A percentile compares a stretch with the other conserved stretches of the same genome.
Evolutionary conservation across 2,113 vertebrate genomes (phyloP).

Genomic region (Hemibagrus wyckioides): DNA sequence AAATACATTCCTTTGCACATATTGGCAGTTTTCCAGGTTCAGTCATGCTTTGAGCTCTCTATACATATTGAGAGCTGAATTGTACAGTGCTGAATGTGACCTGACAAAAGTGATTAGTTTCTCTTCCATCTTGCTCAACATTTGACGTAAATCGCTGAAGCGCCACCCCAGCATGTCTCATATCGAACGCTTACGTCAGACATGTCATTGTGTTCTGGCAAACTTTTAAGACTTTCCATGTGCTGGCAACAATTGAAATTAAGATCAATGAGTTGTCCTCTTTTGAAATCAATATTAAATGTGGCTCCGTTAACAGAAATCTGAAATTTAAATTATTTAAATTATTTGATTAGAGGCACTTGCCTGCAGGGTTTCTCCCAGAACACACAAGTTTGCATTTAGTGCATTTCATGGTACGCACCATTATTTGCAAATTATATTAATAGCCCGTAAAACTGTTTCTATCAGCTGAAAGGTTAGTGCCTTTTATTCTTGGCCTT

Average conservation of each 20-base stretch:
- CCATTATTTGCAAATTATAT: not conserved
- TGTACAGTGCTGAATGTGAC: not conserved
- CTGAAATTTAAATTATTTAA: not conserved
- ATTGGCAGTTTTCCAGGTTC: not conserved
- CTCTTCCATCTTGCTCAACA: not conserved
- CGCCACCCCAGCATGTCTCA: not conserved
- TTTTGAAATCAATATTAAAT: not conserved
- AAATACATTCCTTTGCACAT: not conserved
- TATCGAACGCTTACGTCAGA: not conserved
- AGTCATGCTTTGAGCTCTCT: not conserved
- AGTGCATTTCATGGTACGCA: not conserved
- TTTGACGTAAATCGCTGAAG: not conserved
- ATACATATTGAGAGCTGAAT: not conserved
- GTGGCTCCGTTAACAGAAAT: not conserved
- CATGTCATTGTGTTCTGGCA: not conserved
- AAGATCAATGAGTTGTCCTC: not conserved
- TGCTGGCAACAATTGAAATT: not conserved
- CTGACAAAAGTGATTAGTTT: not conserved
- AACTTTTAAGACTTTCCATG: not conserved
- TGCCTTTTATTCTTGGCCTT: slow-evolving; percentile 35
- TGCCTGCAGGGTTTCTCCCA: not conserved
- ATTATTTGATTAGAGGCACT: not conserved
- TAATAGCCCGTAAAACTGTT: not conserved
- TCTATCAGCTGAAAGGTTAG: not conserved
- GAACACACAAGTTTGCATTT: not conserved